phyloP scores from a whole-genome alignment of 35 echinoderm and acorn worm species.

The Diadema setosum region DNA sequence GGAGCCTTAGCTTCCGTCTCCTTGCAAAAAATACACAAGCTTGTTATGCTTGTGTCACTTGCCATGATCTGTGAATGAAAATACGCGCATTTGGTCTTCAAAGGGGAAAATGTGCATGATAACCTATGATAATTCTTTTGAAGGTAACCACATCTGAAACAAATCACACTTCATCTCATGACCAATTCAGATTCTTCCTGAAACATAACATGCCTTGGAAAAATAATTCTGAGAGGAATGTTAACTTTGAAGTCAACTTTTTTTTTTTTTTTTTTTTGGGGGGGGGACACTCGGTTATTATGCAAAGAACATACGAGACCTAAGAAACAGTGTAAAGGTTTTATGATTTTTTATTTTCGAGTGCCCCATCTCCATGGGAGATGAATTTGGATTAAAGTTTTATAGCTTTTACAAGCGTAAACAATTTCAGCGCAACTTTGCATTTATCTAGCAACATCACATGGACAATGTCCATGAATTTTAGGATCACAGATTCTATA shows the following conservation, averaged over 20 bases:
- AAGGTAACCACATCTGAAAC: background rate
- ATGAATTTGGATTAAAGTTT: background rate
- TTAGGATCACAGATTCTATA: background rate
- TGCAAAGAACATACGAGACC: background rate
- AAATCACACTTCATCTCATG: background rate
- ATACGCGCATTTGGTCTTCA: background rate
- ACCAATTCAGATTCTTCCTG: background rate
- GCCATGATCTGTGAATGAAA: conserved; percentile 4
- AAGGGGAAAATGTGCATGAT: background rate
- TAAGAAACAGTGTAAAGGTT: background rate
- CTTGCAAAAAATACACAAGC: background rate
- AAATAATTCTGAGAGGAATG: background rate
- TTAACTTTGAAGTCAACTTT: background rate
- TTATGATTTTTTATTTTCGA: background rate
- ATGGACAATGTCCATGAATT: background rate
- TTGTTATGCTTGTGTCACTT: background rate
- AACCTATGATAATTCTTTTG: background rate
- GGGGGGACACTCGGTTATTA: background rate
- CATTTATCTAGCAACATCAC: too few relatives aligned
- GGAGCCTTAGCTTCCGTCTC: background rate
- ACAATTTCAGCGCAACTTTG: too few relatives aligned
- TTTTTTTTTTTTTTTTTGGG: too few relatives aligned
- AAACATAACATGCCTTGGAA: too few relatives aligned
- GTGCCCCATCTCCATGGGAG: background rate
- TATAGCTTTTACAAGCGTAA: background rate